Evolutionary conservation across 1,140 invertebrate genomes (phyloP), one percentile per base, ranked within the genome.

Genomic region (Whitmania pigra): DNA sequence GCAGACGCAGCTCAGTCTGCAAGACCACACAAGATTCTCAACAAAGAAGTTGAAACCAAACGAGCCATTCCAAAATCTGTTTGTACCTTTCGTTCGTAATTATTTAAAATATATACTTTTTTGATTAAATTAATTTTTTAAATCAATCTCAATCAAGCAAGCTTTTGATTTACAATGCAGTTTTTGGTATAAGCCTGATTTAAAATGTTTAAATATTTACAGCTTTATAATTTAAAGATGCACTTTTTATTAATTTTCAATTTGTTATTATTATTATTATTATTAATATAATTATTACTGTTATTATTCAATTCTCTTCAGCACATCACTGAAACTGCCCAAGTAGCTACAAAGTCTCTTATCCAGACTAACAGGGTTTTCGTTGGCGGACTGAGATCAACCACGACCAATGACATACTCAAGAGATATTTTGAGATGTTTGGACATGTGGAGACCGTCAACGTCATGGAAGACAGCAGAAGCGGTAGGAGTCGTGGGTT

Each of bases 371-470:
- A 74, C 22, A 68, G 63, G 53, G 22, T 74, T 22, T 74, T 73
- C 53, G 36, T 73, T 57, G 73, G 73, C 15, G 69, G 69, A 18
- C 49, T 70, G 31, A 70, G 49, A 53, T 27, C 43, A 0, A 70
- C 43, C 7, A 70, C 69, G 2, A 63, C 66, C 22, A 69, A 74
- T n/a, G n/a, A 68, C 11, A 31, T 71, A 22, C 60, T 76, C 5
- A 53, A 40, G 31, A 68, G 71, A 15, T 73, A 76, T 67, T 76
- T 76, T 69, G 53, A 53, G 17, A 70, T 73, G 36, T 76, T 73
- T 53, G 75, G 75, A 11, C 67, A 73, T 20, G 69, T 76, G 17
- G 73, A 70, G 5, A 15, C 49, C 18, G 40, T 63, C 57, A 69
- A 75, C 2, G 57, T 76, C 17, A 76, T 76, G 60, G 69, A 60